Percentiles rank a stretch among this genome's conserved stretches.
These are phyloP conservation scores for Chrysochloris asiatica DNA, from an alignment of 2,113 vertebrate species.

Conservation along the genomic window DNA sequence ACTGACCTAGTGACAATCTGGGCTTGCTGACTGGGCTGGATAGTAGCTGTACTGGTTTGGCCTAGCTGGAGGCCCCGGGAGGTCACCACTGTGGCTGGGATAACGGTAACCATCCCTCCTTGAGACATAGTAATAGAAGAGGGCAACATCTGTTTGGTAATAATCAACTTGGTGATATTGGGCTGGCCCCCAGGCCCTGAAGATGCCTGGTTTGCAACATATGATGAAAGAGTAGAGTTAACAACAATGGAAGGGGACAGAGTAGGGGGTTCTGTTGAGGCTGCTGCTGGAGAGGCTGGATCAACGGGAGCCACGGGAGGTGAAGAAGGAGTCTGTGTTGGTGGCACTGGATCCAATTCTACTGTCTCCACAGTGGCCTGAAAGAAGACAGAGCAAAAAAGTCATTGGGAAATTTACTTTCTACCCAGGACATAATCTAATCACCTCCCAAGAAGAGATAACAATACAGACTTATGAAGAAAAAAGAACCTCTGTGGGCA, in stretches of 20 bases:
- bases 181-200: conserved; percentile 79
- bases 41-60: conserved; percentile 76
- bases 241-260: conserved; percentile 74
- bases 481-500: background rate
- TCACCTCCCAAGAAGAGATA: conserved; percentile 31
- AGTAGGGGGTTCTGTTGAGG: conserved; percentile 73
- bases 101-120: conserved; percentile 86
- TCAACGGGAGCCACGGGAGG: conserved; percentile 71
- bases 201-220: conserved; percentile 78
- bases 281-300: conserved; percentile 77
- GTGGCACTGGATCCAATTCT: conserved; percentile 82
- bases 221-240: conserved; percentile 75
- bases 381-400: background rate
- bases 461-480: background rate
- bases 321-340: conserved; percentile 77
- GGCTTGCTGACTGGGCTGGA: conserved; percentile 79
- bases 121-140: conserved; percentile 85
- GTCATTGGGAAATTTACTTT: conserved; percentile 18
- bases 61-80: conserved; percentile 81
- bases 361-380: conserved; percentile 82
- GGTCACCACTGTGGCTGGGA: conserved; percentile 86
- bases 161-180: conserved; percentile 91
- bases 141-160: conserved; percentile 88
- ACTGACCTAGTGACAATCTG: conserved; percentile 83
- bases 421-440: background rate